Base-by-base conservation (phyloP, 1,140 invertebrate species). In the Hycleus cichorii region DNA sequence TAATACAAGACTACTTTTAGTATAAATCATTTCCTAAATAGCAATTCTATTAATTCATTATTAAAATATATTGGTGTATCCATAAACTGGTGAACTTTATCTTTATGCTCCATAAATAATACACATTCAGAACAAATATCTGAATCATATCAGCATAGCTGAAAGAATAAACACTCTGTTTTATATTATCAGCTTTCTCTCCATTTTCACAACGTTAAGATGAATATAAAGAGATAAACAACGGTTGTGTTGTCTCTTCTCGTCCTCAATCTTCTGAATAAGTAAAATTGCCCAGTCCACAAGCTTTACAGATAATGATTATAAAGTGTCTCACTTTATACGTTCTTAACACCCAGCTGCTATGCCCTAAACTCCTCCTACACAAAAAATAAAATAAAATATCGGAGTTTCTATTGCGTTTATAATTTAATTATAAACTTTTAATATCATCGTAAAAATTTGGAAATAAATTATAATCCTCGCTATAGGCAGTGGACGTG, bases 271-370 rank as follows among this genome's bases (percentile, higher is more conserved):
- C 42, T 46, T 49, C 39, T 65, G 63, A 62, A 65, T 65, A 60
- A 65, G 63, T 63, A 60, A 62, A 63, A 65, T 65, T 62, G 63
- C 63, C 60, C 54, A 55, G 63, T 60, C 63, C 60, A 50, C 59
- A 49, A 55, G 54, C 52, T 53, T 64, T 56, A 43, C 51, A 64
- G 63, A 65, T 65, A 65, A 65, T 65, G 63, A 65, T 65, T 65
- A 65, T 65, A 65, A 65, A 65, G 60, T 55, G 57, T 60, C 60
- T 45, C 60, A 60, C 60, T 65, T 58, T 57, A 65, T 65, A 57
- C 54, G 60, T 57, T 62, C 60, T 62, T 62, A 62, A 59, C 60
- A 58, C 50, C 60, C 57, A 62, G 57, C 60, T 59, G 54, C 60
- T 62, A 47, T 51, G 53, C 55, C 60, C 60, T 59, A 55, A 62